Evolutionary conservation across 2,888 invertebrate genomes (phyloP).

Genomic region (Ophion ellenae): DNA sequence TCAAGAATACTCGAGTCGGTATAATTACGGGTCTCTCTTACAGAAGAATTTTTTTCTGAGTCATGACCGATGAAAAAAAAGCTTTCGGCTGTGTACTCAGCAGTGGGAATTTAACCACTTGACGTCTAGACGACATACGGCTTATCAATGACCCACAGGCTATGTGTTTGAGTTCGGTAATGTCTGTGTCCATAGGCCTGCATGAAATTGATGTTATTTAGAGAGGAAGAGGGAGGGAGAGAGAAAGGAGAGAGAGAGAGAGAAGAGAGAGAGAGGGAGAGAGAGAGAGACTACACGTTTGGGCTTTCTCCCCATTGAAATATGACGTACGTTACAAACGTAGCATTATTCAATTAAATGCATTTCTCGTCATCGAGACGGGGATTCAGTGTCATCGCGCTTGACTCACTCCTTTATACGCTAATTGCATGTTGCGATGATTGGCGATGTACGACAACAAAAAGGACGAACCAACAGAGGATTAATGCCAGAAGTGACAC

Average conservation of each 20-base stretch:
- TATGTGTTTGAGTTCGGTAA: constrained; percentile 22
- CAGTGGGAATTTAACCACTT: constrained; percentile 38
- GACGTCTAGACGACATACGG: constrained; percentile 44
- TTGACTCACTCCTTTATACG: background rate
- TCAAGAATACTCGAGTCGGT: background rate
- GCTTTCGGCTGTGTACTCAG: constrained; percentile 6
- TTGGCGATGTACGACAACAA: background rate
- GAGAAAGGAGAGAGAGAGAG: background rate
- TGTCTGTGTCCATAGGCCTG: constrained; percentile 21
- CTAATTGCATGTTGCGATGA: background rate
- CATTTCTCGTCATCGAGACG: background rate
- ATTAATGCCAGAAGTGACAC: background rate
- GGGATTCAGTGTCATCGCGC: constrained; percentile 2
- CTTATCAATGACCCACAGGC: constrained; percentile 48
- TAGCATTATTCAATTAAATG: constrained; percentile 24
- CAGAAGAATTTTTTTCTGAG: background rate
- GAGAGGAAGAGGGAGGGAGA: background rate
- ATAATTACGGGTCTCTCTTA: background rate
- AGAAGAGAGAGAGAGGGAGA: background rate
- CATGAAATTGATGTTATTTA: constrained; percentile 36
- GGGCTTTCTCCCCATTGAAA: constrained; percentile 25
- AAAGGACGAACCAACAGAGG: background rate
- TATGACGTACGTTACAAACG: background rate
- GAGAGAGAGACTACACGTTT: background rate
- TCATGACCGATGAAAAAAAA: constrained; percentile 22